phyloP scores from a whole-genome alignment of 2,888 invertebrate genomes.

The Chymomyza fuscimana region DNA sequence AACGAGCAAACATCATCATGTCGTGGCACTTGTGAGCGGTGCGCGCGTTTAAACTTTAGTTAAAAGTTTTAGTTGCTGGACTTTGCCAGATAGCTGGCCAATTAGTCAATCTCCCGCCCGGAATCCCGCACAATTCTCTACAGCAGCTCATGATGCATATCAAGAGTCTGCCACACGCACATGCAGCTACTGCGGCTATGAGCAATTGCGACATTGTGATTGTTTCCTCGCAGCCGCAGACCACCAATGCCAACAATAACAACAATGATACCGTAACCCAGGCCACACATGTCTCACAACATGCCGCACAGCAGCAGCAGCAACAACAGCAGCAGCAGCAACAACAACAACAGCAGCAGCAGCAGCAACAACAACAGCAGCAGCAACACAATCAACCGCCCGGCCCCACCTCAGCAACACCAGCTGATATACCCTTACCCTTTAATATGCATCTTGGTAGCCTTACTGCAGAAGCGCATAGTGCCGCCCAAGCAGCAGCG shows the following conservation, averaged over 20 bases:
- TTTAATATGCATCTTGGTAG: slow-evolving; percentile 77
- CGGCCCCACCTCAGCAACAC: slow-evolving; percentile 48
- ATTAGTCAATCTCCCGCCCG: slow-evolving; percentile 11
- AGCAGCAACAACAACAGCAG: slow-evolving; percentile 51
- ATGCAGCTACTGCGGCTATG: slow-evolving; percentile 77
- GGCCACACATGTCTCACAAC: slow-evolving; percentile 56
- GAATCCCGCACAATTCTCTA: slow-evolving; percentile 30
- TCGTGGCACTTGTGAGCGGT: slow-evolving; percentile 58
- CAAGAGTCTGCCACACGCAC: slow-evolving; percentile 76
- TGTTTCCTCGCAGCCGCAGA: slow-evolving; percentile 76
- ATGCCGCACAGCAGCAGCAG: slow-evolving; percentile 49
- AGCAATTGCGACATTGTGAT: slow-evolving; percentile 79
- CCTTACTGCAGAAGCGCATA: slow-evolving; percentile 76
- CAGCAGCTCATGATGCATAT: slow-evolving; percentile 71
- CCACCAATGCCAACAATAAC: slow-evolving; percentile 64
- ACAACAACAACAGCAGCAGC: slow-evolving; percentile 65
- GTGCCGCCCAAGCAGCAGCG: slow-evolving; percentile 77
- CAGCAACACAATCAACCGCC: slow-evolving; percentile 69
- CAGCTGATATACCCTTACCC: slow-evolving; percentile 77
- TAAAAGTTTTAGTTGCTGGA: neutral
- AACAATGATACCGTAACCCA: slow-evolving; percentile 73
- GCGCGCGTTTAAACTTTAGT: slow-evolving; percentile 52
- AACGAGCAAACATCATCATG: slow-evolving; percentile 29
- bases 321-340: slow-evolving; percentile 50
- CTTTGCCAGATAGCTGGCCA: slow-evolving; percentile 28